Evolutionary conservation across 2,888 invertebrate species (phyloP), one percentile per base, ranked within the genome.

Genomic region (Hyposoter didymator): DNA sequence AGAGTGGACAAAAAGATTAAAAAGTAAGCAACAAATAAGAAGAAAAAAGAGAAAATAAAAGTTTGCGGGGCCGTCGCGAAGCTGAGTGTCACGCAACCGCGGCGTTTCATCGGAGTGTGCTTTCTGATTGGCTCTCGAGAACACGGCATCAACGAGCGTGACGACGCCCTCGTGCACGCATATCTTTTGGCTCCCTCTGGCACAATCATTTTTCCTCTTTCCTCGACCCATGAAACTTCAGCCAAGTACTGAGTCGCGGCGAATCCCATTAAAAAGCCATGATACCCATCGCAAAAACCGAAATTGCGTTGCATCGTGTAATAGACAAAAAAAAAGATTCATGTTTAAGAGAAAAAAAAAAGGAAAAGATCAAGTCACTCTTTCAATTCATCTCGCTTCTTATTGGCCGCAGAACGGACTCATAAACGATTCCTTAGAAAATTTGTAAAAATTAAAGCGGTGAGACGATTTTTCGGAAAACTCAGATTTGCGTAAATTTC

Each of bases 11-110:
- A 92, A 90, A 90, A n/a, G 70, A 47, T 6, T 12, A 62, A 55
- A 62, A 62, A 32, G 45, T 7, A 62, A 62, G 14, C n/a, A 90
- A 90, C 83, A 93, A 92, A 92, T 90, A 91, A 90, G 43, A 43
- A 78, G 10, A 55, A 52, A 28, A 73, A 93, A 90, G 90, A 90
- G 88, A 84, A 93, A 92, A 92, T 89, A 91, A 90, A 90, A 85
- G 90, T 89, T 89, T 79, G 78, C 84, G 67, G 70, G 81, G 67
- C 83, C 87, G 89, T 89, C 89, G 90, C 89, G 88, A 84, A 78
- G 73, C 74, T 67, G 76, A 69, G 73, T 78, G 84, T 84, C 87
- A 87, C 86, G 86, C 87, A 87, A 86, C 74, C 86, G 66, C 47
- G 75, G 43, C 69, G 45, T 69, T 59, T 73, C 39, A 74, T 39